Evolutionary conservation across 2,888 invertebrate genomes (phyloP).

Genomic region (Melinaea marsaeus): DNA sequence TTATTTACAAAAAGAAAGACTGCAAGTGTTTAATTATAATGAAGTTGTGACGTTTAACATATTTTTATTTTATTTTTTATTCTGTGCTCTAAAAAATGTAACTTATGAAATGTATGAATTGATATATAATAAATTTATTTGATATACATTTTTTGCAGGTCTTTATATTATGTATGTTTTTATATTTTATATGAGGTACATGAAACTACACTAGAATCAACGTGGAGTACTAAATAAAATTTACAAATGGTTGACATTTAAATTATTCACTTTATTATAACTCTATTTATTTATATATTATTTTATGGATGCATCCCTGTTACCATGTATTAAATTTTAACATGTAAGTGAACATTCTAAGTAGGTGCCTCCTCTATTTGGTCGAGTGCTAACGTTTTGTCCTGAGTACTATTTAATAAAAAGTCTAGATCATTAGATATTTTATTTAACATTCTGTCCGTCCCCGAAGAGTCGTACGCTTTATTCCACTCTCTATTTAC

Average conservation of each 20-base stretch:
- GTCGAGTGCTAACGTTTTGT: slow-evolving; percentile 45
- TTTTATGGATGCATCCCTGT: slow-evolving; percentile 57
- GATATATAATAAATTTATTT: too few species aligned
- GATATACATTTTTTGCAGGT: too few species aligned
- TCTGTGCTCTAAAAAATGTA: too few species aligned
- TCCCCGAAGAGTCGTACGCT: slow-evolving; percentile 59
- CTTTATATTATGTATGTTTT: too few species aligned
- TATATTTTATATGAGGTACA: too few species aligned
- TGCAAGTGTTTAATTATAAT: too few species aligned
- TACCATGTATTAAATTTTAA: slow-evolving; percentile 43
- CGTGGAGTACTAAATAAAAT: neutral
- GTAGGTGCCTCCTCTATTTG: slow-evolving; percentile 66
- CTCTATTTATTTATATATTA: slow-evolving; percentile 33
- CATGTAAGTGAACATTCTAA: slow-evolving; percentile 42
- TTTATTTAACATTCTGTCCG: slow-evolving; percentile 85
- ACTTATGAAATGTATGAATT: too few species aligned
- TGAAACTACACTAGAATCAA: too few species aligned
- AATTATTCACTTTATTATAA: slow-evolving; percentile 13
- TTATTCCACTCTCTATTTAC: slow-evolving; percentile 63
- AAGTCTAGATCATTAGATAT: slow-evolving; percentile 91
- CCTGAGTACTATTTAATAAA: slow-evolving; percentile 82
- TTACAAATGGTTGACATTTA: neutral
- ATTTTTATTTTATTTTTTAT: too few species aligned
- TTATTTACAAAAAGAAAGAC: slow-evolving; percentile 5
- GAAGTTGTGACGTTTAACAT: too few species aligned